Conservation (phyloP, 2,888 invertebrate genomes). For the Sphinx pinastri region DNA sequence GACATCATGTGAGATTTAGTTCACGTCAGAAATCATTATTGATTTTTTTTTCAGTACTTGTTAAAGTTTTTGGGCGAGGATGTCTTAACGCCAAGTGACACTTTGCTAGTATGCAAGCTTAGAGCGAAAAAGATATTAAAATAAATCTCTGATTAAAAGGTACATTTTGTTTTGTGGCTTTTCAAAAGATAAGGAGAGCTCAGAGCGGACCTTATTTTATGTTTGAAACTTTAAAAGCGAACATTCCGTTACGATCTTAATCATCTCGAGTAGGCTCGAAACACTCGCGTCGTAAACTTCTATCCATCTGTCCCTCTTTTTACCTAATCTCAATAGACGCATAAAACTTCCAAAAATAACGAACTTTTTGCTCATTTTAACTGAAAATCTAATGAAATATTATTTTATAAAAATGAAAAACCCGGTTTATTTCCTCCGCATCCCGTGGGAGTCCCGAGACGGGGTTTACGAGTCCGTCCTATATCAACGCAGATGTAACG, state of each 20-base stretch:
- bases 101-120: too few species aligned
- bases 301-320: neutral
- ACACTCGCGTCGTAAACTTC: conserved; percentile 1
- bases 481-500: neutral
- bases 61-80: too few species aligned
- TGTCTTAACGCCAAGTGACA: too few species aligned
- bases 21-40: too few species aligned
- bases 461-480: conserved; percentile 19
- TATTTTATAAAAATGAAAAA: conserved; percentile 11
- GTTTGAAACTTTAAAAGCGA: neutral
- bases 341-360: conserved; percentile 10
- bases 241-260: neutral
- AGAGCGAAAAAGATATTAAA: too few species aligned
- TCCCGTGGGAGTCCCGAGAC: neutral
- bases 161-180: too few species aligned
- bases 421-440: neutral
- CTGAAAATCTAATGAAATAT: conserved; percentile 15
- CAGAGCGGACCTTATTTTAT: neutral
- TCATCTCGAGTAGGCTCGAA: neutral
- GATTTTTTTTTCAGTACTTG: too few species aligned
- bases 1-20: too few species aligned
- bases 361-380: conserved; percentile 6
- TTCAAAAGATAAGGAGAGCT: neutral
- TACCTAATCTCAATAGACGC: conserved; percentile 15
- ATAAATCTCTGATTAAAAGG: too few species aligned